Evolutionary conservation across 2,888 invertebrate species (phyloP).

Genomic region (Drosophila histrio): DNA sequence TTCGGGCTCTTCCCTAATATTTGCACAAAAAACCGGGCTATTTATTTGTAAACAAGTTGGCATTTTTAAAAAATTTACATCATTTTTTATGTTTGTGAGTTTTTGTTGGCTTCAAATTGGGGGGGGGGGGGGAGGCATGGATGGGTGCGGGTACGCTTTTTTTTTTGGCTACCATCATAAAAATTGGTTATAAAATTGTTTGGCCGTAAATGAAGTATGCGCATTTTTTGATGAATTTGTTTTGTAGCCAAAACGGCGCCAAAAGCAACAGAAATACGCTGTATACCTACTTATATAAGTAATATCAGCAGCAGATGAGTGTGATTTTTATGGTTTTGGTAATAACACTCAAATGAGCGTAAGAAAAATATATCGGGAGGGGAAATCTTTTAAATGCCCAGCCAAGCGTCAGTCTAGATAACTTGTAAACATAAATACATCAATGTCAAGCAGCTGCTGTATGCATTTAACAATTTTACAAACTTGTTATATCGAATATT

Average conservation of each 20-base stretch:
- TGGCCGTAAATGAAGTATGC: conserved; percentile 71
- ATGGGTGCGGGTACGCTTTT: conserved; percentile 1
- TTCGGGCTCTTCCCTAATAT: conserved; percentile 37
- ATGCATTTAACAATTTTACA: not conserved
- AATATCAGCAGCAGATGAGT: conserved; percentile 47
- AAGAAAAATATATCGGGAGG: conserved; percentile 14
- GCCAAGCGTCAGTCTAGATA: conserved; percentile 33
- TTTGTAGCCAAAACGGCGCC: conserved; percentile 56
- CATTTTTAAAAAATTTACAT: conserved; percentile 65
- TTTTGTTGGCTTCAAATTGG: conserved; percentile 21
- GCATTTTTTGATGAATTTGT: conserved; percentile 72
- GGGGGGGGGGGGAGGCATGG: no score
- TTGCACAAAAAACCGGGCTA: conserved; percentile 56
- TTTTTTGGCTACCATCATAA: conserved; percentile 55
- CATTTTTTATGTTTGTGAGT: conserved; percentile 65
- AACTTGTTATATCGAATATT: conserved; percentile 1
- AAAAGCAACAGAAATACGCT: conserved; percentile 16
- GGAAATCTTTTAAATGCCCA: conserved; percentile 19
- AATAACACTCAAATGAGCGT: conserved; percentile 39
- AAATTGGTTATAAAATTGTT: conserved; percentile 76
- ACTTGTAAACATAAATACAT: conserved; percentile 13
- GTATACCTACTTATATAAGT: conserved; percentile 6
- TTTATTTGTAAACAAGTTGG: conserved; percentile 78
- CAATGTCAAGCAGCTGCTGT: not conserved
- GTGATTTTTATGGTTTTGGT: conserved; percentile 56